Evolutionary conservation across 2,888 invertebrate genomes (phyloP).

Genomic region (Lithophane socia): DNA sequence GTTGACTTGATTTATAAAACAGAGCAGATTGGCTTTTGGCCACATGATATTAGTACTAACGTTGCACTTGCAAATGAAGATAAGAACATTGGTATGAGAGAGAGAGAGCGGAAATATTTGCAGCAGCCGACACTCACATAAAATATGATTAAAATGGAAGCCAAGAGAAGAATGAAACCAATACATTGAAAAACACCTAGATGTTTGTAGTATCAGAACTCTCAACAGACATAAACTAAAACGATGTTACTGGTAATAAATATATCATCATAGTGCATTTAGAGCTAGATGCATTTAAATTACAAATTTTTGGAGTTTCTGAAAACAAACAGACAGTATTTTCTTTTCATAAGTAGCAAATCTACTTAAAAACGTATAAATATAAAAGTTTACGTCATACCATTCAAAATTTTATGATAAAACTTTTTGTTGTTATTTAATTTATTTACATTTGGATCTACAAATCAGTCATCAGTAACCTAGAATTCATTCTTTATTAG

Average conservation of each 20-base stretch:
- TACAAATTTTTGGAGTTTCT: slow-evolving; percentile 18
- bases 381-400: slow-evolving; percentile 4
- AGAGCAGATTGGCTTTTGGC: background rate
- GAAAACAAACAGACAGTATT: slow-evolving; percentile 18
- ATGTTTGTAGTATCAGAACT: slow-evolving; percentile 23
- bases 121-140: background rate
- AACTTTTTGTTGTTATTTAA: slow-evolving; percentile 6
- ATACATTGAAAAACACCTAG: background rate
- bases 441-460: slow-evolving; percentile 21
- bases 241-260: slow-evolving; percentile 41
- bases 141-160: background rate
- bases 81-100: background rate
- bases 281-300: slow-evolving; percentile 32
- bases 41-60: too few species aligned
- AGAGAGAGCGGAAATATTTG: background rate
- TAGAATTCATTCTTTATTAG: slow-evolving; percentile 14
- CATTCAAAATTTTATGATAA: slow-evolving; percentile 14
- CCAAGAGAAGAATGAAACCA: background rate
- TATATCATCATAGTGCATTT: slow-evolving; percentile 50
- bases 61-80: background rate
- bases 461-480: slow-evolving; percentile 36
- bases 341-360: slow-evolving; percentile 31
- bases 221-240: slow-evolving; percentile 1
- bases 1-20: background rate
- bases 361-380: slow-evolving; percentile 28